phyloP scores from a whole-genome alignment of 2,797 vertebrate species.

The Ctenopoma kingsleyae region DNA sequence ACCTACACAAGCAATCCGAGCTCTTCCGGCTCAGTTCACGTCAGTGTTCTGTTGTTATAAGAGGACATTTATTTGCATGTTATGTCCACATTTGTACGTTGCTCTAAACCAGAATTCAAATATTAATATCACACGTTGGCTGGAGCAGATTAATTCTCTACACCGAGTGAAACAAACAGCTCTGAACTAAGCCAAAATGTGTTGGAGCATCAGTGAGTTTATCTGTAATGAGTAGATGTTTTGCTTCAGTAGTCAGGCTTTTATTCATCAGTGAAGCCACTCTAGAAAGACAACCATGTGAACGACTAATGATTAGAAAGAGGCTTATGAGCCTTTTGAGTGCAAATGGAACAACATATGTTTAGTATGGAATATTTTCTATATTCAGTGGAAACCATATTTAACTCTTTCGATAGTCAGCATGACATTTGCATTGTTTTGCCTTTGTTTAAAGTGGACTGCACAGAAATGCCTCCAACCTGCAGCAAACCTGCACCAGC shows the following conservation, averaged over 20 bases:
- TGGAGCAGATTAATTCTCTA: background rate
- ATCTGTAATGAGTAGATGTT: background rate
- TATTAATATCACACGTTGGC: background rate
- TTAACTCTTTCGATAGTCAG: slow-evolving; percentile 6
- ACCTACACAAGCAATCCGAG: slow-evolving; percentile 31
- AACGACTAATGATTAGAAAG: background rate
- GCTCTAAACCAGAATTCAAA: slow-evolving; percentile 30
- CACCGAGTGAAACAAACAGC: background rate
- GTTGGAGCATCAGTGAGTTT: background rate
- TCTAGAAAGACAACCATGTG: background rate
- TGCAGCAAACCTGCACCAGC: slow-evolving; percentile 28
- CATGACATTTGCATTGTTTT: slow-evolving; percentile 11
- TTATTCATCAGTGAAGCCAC: slow-evolving; percentile 2
- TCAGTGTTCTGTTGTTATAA: slow-evolving; percentile 10
- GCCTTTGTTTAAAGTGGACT: slow-evolving; percentile 14
- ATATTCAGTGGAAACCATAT: slow-evolving; percentile 6
- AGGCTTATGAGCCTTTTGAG: background rate
- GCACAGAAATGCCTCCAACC: slow-evolving; percentile 5
- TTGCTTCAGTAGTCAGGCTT: background rate
- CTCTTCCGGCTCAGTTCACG: slow-evolving; percentile 38
- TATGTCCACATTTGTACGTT: background rate
- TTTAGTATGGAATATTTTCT: background rate
- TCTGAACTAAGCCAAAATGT: slow-evolving; percentile 1
- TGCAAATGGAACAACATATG: background rate
- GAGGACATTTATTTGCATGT: slow-evolving; percentile 35